Percentiles rank a stretch among this genome's conserved stretches.
Conservation (phyloP, 2,797 vertebrate species). For the Phaenicophaeus curvirostris region DNA sequence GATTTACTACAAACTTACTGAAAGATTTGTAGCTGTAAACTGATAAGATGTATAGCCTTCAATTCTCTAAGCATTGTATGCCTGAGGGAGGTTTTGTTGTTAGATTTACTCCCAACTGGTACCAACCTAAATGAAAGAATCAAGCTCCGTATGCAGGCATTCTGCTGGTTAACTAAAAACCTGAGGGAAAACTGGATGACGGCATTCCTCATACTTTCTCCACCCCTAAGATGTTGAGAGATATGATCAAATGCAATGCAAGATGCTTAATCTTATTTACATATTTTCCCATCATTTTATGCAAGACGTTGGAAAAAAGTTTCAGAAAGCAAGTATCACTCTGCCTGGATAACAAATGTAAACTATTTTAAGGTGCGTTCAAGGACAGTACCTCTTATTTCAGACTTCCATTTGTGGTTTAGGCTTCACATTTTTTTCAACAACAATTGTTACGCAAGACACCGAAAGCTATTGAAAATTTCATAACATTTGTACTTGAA, state of each 20-base stretch:
- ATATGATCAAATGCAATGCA: conserved; percentile 57
- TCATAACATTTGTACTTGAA: conserved; percentile 69
- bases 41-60: not conserved
- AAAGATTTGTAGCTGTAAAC: conserved; percentile 33
- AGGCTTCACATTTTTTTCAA: conserved; percentile 48
- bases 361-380: conserved; percentile 64
- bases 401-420: conserved; percentile 46
- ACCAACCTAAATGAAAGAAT: conserved; percentile 18
- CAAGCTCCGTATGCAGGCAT: not conserved
- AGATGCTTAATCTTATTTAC: conserved; percentile 50
- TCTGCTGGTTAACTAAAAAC: conserved; percentile 48
- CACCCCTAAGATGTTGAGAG: conserved; percentile 48
- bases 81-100: conserved; percentile 25
- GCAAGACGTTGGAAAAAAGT: not conserved
- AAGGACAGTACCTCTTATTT: conserved; percentile 57
- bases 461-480: conserved; percentile 63
- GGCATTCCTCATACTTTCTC: conserved; percentile 49
- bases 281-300: conserved; percentile 33
- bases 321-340: conserved; percentile 34
- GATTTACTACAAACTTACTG: not conserved
- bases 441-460: conserved; percentile 56
- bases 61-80: not conserved
- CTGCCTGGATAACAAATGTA: conserved; percentile 43
- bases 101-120: conserved; percentile 17
- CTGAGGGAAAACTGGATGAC: conserved; percentile 35